Evolutionary conservation across 2,113 vertebrate genomes (phyloP).

Genomic region (Trematomus loennbergii): DNA sequence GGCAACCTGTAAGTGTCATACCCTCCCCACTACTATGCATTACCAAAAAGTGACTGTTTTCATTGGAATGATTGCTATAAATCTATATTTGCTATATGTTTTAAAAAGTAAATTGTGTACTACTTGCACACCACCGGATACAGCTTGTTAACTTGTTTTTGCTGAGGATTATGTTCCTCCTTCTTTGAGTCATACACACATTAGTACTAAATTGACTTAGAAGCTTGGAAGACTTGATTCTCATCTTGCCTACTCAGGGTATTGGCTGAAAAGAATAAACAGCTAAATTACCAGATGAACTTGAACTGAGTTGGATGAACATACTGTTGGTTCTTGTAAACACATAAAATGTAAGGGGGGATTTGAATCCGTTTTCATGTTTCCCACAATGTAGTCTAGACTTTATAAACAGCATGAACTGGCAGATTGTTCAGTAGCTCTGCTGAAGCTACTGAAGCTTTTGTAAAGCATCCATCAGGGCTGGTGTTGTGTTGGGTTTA

Average conservation of each 20-base stretch:
- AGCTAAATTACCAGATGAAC: conserved; percentile 18
- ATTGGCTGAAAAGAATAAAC: conserved; percentile 23
- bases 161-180: neutral
- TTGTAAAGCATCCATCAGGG: neutral
- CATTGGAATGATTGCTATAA: neutral
- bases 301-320: conserved; percentile 2
- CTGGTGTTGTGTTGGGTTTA: neutral
- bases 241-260: conserved; percentile 3
- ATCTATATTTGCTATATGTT: neutral
- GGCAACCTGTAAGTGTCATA: conserved; percentile 89
- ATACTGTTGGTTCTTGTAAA: conserved; percentile 29
- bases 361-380: conserved; percentile 16
- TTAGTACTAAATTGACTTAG: conserved; percentile 8
- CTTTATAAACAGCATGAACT: conserved; percentile 25
- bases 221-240: conserved; percentile 11
- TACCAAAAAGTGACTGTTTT: neutral
- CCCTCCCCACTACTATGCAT: neutral
- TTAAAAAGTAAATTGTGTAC: neutral
- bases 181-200: neutral
- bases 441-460: neutral
- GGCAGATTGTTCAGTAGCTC: conserved; percentile 10
- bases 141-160: neutral
- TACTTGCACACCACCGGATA: neutral
- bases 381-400: conserved; percentile 29
- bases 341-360: conserved; percentile 11